Evolutionary conservation across 2,888 invertebrate species (phyloP).

Genomic region (Cheilosia impressa): DNA sequence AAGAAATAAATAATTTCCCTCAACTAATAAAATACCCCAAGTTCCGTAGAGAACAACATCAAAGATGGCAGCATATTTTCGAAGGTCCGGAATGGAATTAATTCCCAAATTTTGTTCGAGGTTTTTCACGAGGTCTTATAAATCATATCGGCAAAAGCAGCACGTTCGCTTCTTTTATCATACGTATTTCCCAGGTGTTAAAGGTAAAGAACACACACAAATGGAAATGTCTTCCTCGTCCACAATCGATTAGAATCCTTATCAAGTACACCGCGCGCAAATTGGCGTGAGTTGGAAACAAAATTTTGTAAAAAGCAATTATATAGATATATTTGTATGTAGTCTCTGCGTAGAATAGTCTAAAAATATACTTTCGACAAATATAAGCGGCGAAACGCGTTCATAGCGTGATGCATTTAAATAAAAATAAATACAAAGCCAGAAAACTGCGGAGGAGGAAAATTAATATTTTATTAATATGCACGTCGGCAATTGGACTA

Average conservation of each 20-base stretch:
- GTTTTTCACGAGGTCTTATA: not conserved
- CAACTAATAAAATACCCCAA: not conserved
- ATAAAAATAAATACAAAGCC: constrained; percentile 18
- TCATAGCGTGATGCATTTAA: constrained; percentile 37
- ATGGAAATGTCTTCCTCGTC: not conserved
- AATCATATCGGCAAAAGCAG: not conserved
- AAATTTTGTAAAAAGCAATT: not conserved
- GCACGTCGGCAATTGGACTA: not conserved
- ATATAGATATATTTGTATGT: not conserved
- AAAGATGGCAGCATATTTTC: not conserved
- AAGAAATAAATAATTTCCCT: not conserved
- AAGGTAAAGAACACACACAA: not conserved
- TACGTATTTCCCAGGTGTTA: not conserved
- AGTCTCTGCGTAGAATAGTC: not conserved
- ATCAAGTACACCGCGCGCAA: not conserved
- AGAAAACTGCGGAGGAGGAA: not conserved
- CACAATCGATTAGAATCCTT: not conserved
- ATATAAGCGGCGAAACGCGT: not conserved
- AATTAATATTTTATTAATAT: constrained; percentile 18
- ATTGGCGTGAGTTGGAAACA: not conserved
- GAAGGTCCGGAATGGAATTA: not conserved
- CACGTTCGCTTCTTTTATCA: not conserved
- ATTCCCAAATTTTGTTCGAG: not conserved
- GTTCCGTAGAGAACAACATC: not conserved
- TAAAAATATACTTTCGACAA: constrained; percentile 28